Percentiles rank a stretch among this genome's conserved stretches.
These are phyloP conservation scores for Euthynnus affinis DNA, from an alignment of 2,797 vertebrate species.

Conservation along the genomic window DNA sequence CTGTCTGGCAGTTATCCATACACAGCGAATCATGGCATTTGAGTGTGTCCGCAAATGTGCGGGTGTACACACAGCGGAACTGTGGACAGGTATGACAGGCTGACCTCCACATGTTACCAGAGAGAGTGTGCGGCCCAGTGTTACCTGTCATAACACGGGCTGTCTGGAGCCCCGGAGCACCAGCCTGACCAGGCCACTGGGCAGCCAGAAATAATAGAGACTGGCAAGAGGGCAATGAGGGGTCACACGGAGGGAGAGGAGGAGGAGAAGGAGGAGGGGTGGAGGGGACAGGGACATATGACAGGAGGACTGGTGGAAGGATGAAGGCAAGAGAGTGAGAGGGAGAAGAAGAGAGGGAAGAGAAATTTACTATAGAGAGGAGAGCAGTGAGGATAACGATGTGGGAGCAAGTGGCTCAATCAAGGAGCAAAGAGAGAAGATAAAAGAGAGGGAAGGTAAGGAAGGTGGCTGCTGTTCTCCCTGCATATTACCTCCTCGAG, in stretches of 20 bases:
- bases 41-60: slow-evolving; percentile 10
- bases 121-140: slow-evolving; percentile 77
- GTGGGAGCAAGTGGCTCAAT: slow-evolving; percentile 62
- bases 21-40: slow-evolving; percentile 53
- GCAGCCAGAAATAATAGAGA: slow-evolving; percentile 81
- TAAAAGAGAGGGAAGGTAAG: slow-evolving; percentile 51
- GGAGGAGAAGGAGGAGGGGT: not conserved
- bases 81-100: slow-evolving; percentile 80
- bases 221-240: slow-evolving; percentile 81
- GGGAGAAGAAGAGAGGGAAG: slow-evolving; percentile 35
- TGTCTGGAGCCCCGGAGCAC: slow-evolving; percentile 69
- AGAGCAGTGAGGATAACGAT: slow-evolving; percentile 63
- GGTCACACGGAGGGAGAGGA: slow-evolving; percentile 58
- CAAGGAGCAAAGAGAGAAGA: slow-evolving; percentile 58
- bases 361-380: slow-evolving; percentile 45
- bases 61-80: slow-evolving; percentile 43
- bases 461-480: slow-evolving; percentile 45
- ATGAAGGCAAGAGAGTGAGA: slow-evolving; percentile 54
- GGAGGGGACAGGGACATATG: slow-evolving; percentile 56
- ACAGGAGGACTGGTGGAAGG: slow-evolving; percentile 56
- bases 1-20: slow-evolving; percentile 76
- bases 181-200: slow-evolving; percentile 78
- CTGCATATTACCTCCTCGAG: slow-evolving; percentile 33
- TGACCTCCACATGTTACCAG: slow-evolving; percentile 79
- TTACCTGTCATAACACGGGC: slow-evolving; percentile 82